Percentiles rank a stretch among this genome's conserved stretches.
Evolutionary conservation across 2,888 invertebrate species (phyloP).

Genomic region (Noctua fimbriata): DNA sequence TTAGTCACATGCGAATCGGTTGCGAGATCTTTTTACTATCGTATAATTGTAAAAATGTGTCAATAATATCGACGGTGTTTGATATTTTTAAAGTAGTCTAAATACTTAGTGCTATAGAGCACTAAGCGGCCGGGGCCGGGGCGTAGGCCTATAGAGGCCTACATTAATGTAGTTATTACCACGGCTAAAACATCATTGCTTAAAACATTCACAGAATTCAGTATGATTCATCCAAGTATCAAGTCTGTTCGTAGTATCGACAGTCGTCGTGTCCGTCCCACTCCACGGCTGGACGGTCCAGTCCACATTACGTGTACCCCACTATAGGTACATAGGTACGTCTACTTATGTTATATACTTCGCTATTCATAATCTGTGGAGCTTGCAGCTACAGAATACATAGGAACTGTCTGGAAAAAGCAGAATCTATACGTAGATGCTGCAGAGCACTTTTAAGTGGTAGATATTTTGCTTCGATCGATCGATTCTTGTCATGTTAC

Average conservation of each 20-base stretch:
- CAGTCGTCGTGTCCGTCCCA: slow-evolving; percentile 56
- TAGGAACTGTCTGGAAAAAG: neutral
- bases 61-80: too few relatives aligned
- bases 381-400: neutral
- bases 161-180: neutral
- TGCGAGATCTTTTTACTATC: too few relatives aligned
- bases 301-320: slow-evolving; percentile 55
- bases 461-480: neutral
- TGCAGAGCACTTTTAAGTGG: neutral
- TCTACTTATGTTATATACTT: slow-evolving; percentile 52
- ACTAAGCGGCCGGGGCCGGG: too few relatives aligned
- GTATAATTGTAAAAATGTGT: too few relatives aligned
- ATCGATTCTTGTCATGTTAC: neutral
- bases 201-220: neutral
- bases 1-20: too few relatives aligned
- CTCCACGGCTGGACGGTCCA: slow-evolving; percentile 64
- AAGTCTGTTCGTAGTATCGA: slow-evolving; percentile 43
- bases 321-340: slow-evolving; percentile 23
- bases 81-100: too few relatives aligned
- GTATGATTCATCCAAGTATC: slow-evolving; percentile 55
- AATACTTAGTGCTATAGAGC: too few relatives aligned
- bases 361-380: slow-evolving; percentile 57
- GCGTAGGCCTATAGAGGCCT: too few relatives aligned
- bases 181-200: neutral
- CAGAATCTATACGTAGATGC: neutral